Base-by-base conservation (phyloP, 2,113 vertebrate species). In the Rhabdornis inornatus region DNA sequence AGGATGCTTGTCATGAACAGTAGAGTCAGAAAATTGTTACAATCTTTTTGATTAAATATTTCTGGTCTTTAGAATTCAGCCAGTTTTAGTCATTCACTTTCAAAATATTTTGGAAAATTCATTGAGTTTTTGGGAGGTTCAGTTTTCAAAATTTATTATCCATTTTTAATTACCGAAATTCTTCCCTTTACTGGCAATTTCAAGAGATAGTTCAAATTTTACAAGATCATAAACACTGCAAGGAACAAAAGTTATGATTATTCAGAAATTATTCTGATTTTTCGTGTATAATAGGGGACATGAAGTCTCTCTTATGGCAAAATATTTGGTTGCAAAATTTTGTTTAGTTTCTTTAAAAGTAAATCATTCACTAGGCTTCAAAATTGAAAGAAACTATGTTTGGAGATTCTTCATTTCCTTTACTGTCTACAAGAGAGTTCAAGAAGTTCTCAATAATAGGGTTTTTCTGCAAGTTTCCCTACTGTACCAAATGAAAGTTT, bases 71-170 rank as follows among this genome's bases (percentile, higher is more conserved):
- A 47, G 1, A 59, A 63, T 75, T 45, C 22, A 53, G 9, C 4
- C 2, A 50, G 33, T 69, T 86, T 83, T 28, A 68, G 68, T 69
- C 80, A 63, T 22, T 59, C 2, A 25, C 6, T 72, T 83, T 56
- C 28, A 78, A 64, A 83, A 35, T 52, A 17, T 31, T 57, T 71
- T 42, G n/a, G 10, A 47, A 88, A 85, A 35, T 44, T 79, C 7
- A 4, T 47, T 33, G 11, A 66, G 7, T 3, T 47, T 78, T 59
- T 18, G 1, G 0, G 9, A 19, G 2, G 2, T 16, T 84, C 7
- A 12, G 1, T 15, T 80, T 84, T 59, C 47, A 10, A 22, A 84
- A 60, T 45, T 35, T 63, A 11, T 79, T 68, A 55, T 33, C 3
- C 7, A 16, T 40, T 82, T 56, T 14, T 22, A 68, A 30, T 42